phyloP scores from a whole-genome alignment of 2,113 vertebrate species.

The Ondatra zibethicus region DNA sequence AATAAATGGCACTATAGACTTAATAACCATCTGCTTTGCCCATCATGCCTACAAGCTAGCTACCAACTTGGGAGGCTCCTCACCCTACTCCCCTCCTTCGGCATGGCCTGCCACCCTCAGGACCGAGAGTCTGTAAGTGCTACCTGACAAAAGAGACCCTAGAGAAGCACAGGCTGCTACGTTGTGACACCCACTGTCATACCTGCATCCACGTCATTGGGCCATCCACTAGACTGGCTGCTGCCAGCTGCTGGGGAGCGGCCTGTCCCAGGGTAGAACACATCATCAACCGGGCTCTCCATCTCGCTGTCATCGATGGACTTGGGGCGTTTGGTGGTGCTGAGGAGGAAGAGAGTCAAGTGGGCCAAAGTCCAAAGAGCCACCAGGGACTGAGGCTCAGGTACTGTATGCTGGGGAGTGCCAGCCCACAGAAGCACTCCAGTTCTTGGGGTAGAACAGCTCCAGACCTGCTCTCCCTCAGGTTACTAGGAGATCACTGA shows the following conservation, averaged over 20 bases:
- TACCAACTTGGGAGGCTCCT: neutral
- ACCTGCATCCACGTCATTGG: constrained; percentile 96
- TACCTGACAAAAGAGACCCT: fast-evolving
- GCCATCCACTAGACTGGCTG: constrained; percentile 95
- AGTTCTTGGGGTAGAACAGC: neutral
- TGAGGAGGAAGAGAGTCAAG: constrained; percentile 75
- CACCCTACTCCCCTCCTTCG: neutral
- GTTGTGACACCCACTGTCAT: constrained; percentile 48
- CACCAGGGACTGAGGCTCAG: neutral
- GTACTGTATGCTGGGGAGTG: no score
- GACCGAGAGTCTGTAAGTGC: neutral
- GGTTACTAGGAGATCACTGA: neutral
- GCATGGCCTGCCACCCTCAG: neutral
- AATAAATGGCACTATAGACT: neutral
- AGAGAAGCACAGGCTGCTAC: neutral
- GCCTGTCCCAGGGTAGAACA: constrained; percentile 93
- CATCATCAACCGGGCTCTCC: constrained; percentile 97
- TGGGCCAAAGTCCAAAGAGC: no score
- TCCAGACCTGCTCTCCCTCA: neutral
- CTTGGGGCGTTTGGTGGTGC: constrained; percentile 96
- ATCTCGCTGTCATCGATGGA: constrained; percentile 97
- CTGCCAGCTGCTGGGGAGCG: constrained; percentile 95
- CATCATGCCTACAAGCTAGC: neutral
- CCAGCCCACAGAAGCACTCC: neutral
- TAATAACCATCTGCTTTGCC: neutral